phyloP scores from a whole-genome alignment of 2,797 vertebrate genomes.

The Helicolenus hilgendorfi region DNA sequence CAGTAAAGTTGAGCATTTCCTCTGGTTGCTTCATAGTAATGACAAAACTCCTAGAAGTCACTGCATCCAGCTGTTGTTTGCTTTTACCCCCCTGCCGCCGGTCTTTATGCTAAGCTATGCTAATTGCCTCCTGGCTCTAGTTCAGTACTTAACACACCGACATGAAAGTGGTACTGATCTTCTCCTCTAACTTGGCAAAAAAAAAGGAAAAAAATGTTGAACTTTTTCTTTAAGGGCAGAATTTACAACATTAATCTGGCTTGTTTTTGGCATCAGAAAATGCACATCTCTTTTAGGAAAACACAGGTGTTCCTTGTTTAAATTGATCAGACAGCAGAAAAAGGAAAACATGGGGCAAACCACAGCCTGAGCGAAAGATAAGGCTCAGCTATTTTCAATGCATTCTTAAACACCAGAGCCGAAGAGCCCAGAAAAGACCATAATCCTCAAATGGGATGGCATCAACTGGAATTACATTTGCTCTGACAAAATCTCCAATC shows the following conservation, averaged over 20 bases:
- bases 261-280: not conserved
- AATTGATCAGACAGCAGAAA: not conserved
- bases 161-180: not conserved
- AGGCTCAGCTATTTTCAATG: constrained; percentile 4
- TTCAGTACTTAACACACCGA: not conserved
- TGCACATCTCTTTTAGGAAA: not conserved
- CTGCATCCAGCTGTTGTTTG: not conserved
- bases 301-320: not conserved
- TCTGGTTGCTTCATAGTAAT: not conserved
- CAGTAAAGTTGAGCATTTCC: not conserved
- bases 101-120: constrained; percentile 24
- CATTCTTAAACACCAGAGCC: not conserved
- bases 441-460: constrained; percentile 3
- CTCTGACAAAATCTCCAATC: constrained; percentile 1
- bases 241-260: not conserved
- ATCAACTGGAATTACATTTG: constrained; percentile 16
- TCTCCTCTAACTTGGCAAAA: not conserved
- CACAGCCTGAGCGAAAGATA: not conserved
- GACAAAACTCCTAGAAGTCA: not conserved
- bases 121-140: not conserved
- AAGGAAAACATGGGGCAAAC: not conserved
- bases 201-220: not conserved
- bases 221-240: not conserved
- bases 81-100: not conserved
- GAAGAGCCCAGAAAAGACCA: not conserved